phyloP scores from a whole-genome alignment of 1,140 invertebrate genomes.

The Apocrypta bakeri region DNA sequence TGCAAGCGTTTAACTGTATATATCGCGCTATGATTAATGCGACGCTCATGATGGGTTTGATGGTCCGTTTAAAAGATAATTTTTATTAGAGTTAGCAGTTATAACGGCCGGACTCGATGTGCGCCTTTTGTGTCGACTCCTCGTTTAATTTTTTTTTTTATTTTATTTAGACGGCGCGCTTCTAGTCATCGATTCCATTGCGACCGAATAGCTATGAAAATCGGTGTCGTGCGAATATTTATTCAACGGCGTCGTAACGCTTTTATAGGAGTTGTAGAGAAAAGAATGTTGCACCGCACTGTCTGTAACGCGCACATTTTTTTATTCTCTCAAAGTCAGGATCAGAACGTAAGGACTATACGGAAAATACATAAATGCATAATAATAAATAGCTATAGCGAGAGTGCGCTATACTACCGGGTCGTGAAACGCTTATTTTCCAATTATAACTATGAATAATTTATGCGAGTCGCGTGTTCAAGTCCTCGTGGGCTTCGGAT shows the following conservation, averaged over 20 bases:
- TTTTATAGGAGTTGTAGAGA: not conserved
- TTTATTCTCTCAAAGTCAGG: not conserved
- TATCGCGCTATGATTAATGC: slow-evolving; percentile 25
- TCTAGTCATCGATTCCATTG: not conserved
- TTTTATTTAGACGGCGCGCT: too few species aligned
- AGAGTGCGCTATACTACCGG: not conserved
- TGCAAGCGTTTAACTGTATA: not conserved
- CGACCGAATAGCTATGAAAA: not conserved
- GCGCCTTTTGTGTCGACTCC: too few species aligned
- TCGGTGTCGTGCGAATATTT: not conserved
- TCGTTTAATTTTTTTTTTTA: too few species aligned
- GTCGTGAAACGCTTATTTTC: slow-evolving; percentile 12
- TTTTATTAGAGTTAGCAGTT: too few species aligned
- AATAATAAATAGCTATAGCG: not conserved
- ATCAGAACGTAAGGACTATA: not conserved
- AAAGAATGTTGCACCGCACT: not conserved
- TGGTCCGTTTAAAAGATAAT: not conserved
- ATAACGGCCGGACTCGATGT: too few species aligned
- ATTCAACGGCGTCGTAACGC: not conserved
- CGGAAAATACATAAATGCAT: not conserved
- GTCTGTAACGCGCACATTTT: not conserved
- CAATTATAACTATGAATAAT: slow-evolving; percentile 44
- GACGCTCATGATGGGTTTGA: not conserved
- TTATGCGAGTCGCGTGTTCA: not conserved
- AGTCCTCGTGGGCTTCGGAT: too few species aligned